Percentiles rank a stretch among this genome's conserved stretches.
These are phyloP conservation scores for Ranitomeya imitator DNA, from an alignment of 2,113 vertebrate genomes.

Conservation along the genomic window DNA sequence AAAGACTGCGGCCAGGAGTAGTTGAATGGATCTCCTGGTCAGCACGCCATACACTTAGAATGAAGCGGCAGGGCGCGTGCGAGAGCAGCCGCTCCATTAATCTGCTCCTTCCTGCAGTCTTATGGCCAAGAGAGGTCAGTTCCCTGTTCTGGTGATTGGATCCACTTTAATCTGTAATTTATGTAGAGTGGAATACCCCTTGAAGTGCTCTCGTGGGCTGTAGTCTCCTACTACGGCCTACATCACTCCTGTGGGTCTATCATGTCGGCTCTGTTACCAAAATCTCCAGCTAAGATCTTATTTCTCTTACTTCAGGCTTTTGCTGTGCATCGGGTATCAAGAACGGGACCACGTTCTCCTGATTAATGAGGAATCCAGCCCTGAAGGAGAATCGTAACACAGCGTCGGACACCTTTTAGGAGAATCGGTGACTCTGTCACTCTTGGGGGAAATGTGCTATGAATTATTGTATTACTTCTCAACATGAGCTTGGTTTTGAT, in stretches of 20 bases:
- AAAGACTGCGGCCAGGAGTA: too few relatives aligned
- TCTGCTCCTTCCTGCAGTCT: too few relatives aligned
- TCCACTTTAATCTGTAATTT: too few relatives aligned
- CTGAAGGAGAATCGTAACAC: constrained; percentile 59
- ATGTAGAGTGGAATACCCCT: too few relatives aligned
- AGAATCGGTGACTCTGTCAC: neutral
- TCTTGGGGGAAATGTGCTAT: neutral
- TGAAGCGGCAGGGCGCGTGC: too few relatives aligned
- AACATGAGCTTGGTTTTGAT: neutral
- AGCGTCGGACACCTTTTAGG: neutral
- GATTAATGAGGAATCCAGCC: constrained; percentile 64
- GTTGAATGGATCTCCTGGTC: too few relatives aligned
- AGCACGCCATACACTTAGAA: too few relatives aligned
- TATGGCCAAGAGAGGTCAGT: too few relatives aligned
- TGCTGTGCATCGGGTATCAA: constrained; percentile 36
- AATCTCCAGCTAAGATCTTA: neutral
- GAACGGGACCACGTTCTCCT: constrained; percentile 59
- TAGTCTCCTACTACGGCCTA: too few relatives aligned
- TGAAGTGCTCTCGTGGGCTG: too few relatives aligned
- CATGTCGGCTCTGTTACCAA: neutral
- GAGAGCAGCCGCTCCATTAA: too few relatives aligned
- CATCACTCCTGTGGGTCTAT: neutral
- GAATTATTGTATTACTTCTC: neutral
- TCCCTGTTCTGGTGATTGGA: too few relatives aligned
- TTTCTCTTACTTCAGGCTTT: constrained; percentile 15